Conservation (phyloP, 2,888 invertebrate species). For the Tetanocera ferruginea region DNA sequence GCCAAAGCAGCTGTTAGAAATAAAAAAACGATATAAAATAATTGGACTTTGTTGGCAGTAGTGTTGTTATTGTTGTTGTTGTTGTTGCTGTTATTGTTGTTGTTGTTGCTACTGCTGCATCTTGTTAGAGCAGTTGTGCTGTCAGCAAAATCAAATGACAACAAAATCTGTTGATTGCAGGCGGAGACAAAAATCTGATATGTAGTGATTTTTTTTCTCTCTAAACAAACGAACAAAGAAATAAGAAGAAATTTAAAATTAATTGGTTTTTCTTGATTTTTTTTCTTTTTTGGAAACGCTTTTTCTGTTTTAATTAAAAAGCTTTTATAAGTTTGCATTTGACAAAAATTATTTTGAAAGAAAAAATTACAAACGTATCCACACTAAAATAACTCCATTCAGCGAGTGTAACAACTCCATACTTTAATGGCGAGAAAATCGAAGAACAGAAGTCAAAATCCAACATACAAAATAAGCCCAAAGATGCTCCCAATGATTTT, state of each 20-base stretch:
- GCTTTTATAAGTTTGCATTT: no score
- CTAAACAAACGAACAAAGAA: background rate
- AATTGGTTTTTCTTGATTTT: background rate
- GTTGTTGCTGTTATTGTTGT: background rate
- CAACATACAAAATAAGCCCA: no score
- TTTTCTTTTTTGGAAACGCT: background rate
- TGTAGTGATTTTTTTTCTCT: background rate
- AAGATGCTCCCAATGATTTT: no score
- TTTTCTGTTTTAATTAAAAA: no score
- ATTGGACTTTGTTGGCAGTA: background rate
- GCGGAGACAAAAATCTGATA: background rate
- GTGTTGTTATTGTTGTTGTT: background rate
- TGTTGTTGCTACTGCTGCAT: background rate
- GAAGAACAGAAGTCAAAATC: no score
- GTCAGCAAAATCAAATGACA: background rate
- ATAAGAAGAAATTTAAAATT: background rate
- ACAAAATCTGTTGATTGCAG: slow-evolving; percentile 9
- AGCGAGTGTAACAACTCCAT: no score
- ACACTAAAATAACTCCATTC: no score
- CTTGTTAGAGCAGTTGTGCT: background rate
- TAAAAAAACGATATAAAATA: background rate
- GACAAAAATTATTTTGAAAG: no score
- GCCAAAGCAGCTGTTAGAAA: background rate
- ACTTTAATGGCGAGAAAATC: no score
- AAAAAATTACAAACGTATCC: no score